Conservation (phyloP, 2,113 vertebrate species). For the Gambusia holbrooki region DNA sequence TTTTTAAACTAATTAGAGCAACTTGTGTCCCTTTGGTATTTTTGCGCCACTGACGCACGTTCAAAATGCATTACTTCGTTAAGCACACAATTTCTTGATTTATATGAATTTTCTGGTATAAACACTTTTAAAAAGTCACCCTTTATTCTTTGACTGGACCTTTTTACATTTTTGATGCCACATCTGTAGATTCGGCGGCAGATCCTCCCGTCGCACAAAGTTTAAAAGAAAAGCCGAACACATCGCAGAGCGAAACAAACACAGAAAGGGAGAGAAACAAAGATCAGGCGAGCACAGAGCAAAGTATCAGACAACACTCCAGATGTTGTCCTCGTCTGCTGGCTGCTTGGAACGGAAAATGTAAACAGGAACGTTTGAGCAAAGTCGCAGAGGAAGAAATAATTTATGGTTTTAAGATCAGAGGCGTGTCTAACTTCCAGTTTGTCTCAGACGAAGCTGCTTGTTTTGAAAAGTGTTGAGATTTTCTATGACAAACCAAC, state of each 20-base stretch:
- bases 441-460: not conserved
- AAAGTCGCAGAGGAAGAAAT: not conserved
- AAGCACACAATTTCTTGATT: too few relatives aligned
- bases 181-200: conserved; percentile 33
- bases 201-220: conserved; percentile 32
- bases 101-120: too few relatives aligned
- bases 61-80: too few relatives aligned
- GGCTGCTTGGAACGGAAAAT: conserved; percentile 4
- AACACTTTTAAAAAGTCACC: too few relatives aligned
- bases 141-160: too few relatives aligned
- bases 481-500: not conserved
- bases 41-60: too few relatives aligned
- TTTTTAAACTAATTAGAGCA: too few relatives aligned
- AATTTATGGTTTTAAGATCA: conserved; percentile 18
- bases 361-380: not conserved
- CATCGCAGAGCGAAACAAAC: conserved; percentile 5
- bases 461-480: not conserved
- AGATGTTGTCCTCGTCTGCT: conserved; percentile 45
- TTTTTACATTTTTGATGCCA: not conserved
- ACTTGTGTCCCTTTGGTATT: too few relatives aligned
- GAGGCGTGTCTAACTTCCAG: conserved; percentile 6
- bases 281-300: conserved; percentile 1
- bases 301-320: conserved; percentile 56
- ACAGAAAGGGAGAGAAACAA: conserved; percentile 28
- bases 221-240: conserved; percentile 56